phyloP scores from a whole-genome alignment of 2,888 invertebrate species.

The Camponotus fellah region DNA sequence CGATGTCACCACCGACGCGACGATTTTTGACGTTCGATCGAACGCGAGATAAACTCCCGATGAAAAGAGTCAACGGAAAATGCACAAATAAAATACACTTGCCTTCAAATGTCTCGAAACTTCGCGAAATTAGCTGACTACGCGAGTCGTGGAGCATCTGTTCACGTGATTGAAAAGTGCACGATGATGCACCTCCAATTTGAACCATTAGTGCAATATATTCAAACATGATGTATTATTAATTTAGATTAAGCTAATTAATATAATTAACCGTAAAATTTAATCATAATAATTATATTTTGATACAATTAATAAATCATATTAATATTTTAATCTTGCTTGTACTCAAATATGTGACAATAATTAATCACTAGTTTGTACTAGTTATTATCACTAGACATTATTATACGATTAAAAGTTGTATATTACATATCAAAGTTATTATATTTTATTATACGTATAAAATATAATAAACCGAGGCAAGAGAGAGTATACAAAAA shows the following conservation, averaged over 20 bases:
- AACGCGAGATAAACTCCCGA: background rate
- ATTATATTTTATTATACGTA: background rate
- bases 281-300: background rate
- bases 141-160: background rate
- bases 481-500: too few relatives aligned
- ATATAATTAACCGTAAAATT: background rate
- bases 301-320: background rate
- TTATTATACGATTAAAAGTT: too few relatives aligned
- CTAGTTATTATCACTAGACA: too few relatives aligned
- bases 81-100: too few relatives aligned
- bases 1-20: background rate
- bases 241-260: background rate
- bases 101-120: background rate
- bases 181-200: background rate
- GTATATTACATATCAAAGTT: too few relatives aligned
- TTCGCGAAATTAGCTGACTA: slow-evolving; percentile 4
- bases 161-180: too few relatives aligned
- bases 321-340: background rate
- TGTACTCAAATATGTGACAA: background rate
- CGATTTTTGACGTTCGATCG: background rate
- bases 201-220: background rate
- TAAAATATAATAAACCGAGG: background rate
- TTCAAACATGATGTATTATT: background rate
- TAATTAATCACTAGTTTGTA: background rate
- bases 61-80: background rate